Evolutionary conservation across 2,797 vertebrate species (phyloP).

Genomic region (Meriones psammophilus): DNA sequence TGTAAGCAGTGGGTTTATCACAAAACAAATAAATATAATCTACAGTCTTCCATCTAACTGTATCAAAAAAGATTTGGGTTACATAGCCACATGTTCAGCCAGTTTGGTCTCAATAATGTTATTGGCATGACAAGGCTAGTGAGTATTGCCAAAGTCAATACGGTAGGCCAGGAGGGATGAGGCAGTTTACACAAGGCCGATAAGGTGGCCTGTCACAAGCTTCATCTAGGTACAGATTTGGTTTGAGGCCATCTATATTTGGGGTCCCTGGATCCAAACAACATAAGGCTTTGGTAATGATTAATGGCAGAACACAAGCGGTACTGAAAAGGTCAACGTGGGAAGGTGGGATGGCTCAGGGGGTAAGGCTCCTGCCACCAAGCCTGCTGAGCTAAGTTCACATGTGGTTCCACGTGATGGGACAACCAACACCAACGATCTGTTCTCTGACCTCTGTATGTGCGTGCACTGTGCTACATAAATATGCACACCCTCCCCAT

Average conservation of each 20-base stretch:
- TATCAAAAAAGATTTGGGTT: slow-evolving; percentile 66
- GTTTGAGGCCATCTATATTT: neutral
- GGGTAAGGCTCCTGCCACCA: neutral
- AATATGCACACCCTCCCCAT: neutral
- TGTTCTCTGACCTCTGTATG: neutral
- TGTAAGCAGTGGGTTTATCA: slow-evolving; percentile 75
- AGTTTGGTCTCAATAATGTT: slow-evolving; percentile 63
- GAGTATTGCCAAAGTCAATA: slow-evolving; percentile 67
- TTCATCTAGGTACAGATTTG: neutral
- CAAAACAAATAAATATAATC: slow-evolving; percentile 73
- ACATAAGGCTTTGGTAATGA: slow-evolving; percentile 16
- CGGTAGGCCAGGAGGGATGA: neutral
- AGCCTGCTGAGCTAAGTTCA: neutral
- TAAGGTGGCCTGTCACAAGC: slow-evolving; percentile 15
- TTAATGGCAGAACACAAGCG: neutral
- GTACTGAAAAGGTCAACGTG: slow-evolving; percentile 10
- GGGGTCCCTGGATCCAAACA: slow-evolving; percentile 10
- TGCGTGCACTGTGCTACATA: too few species aligned
- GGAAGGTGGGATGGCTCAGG: neutral
- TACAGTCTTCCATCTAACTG: slow-evolving; percentile 66
- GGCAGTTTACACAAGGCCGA: slow-evolving; percentile 20
- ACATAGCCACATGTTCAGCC: neutral
- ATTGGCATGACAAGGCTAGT: slow-evolving; percentile 63
- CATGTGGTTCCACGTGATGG: neutral
- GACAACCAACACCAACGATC: neutral